Percentiles rank a stretch among this genome's conserved stretches.
Conservation (phyloP, 30 jellyfish, hydroid and myxozoan species). For the Nemopilema nomurai region DNA sequence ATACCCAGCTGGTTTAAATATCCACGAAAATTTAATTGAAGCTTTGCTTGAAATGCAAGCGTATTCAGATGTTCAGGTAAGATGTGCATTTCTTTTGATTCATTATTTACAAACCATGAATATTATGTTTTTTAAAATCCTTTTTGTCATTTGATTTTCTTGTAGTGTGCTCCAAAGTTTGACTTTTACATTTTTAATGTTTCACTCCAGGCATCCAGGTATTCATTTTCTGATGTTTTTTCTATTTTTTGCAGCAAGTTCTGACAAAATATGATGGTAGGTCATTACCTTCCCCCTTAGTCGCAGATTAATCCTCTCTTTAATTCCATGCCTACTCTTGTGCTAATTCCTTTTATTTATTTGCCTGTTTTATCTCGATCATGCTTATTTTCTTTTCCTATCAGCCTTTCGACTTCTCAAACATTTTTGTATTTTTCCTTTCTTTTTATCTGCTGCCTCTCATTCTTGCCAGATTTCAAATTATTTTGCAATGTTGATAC, state of each 20-base stretch:
- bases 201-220: neutral
- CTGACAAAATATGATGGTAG: conserved; percentile 96
- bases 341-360: neutral
- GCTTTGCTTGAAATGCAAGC: conserved; percentile 94
- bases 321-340: too few relatives aligned
- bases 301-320: too few relatives aligned
- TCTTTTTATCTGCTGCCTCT: neutral
- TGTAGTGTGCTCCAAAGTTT: too few relatives aligned
- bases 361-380: neutral
- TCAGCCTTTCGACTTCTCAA: neutral
- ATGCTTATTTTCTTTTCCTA: neutral
- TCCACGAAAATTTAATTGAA: conserved; percentile 94
- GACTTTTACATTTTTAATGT: neutral
- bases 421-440: neutral
- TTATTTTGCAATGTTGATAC: too few relatives aligned
- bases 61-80: conserved; percentile 95
- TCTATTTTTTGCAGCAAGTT: conserved; percentile 83
- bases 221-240: neutral
- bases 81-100: neutral
- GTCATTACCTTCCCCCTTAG: conserved; percentile 15
- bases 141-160: too few relatives aligned
- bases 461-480: neutral
- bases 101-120: too few relatives aligned
- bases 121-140: too few relatives aligned
- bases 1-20: conserved; percentile 81